Evolutionary conservation across 2,113 vertebrate species (phyloP).

Genomic region (Gymnarchus niloticus): DNA sequence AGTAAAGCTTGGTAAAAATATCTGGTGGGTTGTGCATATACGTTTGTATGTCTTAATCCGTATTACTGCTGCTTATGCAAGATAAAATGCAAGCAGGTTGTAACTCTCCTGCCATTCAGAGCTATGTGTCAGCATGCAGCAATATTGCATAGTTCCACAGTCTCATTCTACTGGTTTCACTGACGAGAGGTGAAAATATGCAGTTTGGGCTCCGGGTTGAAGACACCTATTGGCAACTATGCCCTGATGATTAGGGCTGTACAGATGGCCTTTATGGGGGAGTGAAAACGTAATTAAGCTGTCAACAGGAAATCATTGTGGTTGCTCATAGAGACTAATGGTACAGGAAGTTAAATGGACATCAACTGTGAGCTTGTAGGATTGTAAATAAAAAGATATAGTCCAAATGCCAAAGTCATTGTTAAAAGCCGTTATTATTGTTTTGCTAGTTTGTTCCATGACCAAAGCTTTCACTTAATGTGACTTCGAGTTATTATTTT

Average conservation of each 20-base stretch:
- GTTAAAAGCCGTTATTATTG: not conserved
- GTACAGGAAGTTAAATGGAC: not conserved
- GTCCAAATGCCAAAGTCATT: not conserved
- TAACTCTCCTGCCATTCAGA: not conserved
- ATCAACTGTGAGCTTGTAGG: not conserved
- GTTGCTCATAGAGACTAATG: conserved; percentile 6
- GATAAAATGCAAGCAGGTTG: not conserved
- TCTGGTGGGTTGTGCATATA: not conserved
- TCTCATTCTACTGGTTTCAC: not conserved
- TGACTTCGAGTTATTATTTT: not conserved
- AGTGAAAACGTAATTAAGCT: not conserved
- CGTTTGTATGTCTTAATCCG: not conserved
- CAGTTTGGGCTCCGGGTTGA: not conserved
- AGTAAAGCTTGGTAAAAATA: not conserved
- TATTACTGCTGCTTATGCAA: not conserved
- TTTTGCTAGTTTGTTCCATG: not conserved
- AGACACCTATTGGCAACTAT: not conserved
- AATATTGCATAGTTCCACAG: not conserved
- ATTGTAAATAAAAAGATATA: not conserved
- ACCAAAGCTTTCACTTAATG: not conserved
- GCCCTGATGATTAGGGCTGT: not conserved
- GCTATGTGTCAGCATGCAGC: not conserved
- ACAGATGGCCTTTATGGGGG: not conserved
- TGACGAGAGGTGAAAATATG: not conserved
- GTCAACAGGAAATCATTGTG: conserved; percentile 2